Conservation (phyloP, 2,888 invertebrate species). For the Arrhopalites spinosus region DNA sequence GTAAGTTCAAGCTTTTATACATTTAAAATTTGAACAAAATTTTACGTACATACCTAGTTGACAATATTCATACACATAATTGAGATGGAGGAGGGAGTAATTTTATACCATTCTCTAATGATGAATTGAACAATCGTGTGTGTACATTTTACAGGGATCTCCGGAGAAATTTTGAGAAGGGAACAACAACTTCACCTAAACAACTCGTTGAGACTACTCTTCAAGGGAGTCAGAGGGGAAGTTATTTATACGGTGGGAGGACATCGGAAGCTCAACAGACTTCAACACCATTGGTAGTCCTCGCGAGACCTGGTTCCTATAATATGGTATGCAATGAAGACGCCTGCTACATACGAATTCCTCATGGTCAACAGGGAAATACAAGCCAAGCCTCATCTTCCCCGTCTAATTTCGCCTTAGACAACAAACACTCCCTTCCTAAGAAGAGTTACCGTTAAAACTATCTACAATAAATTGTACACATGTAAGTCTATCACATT, state of each 20-base stretch:
- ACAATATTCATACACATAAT: no score
- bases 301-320: slow-evolving; percentile 22
- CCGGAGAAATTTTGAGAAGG: slow-evolving; percentile 25
- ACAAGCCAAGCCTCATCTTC: background rate
- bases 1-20: background rate
- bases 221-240: background rate
- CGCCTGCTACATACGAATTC: slow-evolving; percentile 30
- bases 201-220: slow-evolving; percentile 24
- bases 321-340: slow-evolving; percentile 32
- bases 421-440: background rate
- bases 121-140: background rate
- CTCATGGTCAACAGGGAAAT: slow-evolving; percentile 5
- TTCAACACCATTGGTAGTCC: slow-evolving; percentile 22
- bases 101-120: background rate
- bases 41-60: no score
- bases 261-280: slow-evolving; percentile 25
- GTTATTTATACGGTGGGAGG: slow-evolving; percentile 29
- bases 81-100: background rate
- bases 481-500: no score
- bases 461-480: no score
- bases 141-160: slow-evolving; percentile 23
- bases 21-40: no score
- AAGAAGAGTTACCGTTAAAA: background rate
- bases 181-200: slow-evolving; percentile 8
- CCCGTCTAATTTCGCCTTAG: background rate